Conservation (phyloP, 2,797 vertebrate species). For the Lophura swinhoii region DNA sequence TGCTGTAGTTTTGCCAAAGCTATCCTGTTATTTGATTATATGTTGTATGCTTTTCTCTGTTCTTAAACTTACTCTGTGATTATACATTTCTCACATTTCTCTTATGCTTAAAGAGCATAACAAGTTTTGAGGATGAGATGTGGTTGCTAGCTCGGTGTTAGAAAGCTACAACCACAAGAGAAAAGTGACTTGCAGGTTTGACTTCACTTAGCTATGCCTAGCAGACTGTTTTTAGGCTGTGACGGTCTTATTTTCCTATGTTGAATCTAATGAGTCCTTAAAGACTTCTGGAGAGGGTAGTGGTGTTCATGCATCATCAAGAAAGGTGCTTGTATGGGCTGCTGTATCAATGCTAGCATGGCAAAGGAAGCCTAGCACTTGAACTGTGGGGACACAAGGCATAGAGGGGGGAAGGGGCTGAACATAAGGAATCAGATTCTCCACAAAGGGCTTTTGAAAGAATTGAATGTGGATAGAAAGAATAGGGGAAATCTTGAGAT, state of each 20-base stretch:
- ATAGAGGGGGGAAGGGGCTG: not conserved
- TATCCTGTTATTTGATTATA: not conserved
- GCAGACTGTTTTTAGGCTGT: not conserved
- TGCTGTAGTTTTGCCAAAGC: not conserved
- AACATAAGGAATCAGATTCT: not conserved
- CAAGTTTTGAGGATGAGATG: not conserved
- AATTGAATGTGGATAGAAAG: not conserved
- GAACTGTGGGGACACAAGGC: not conserved
- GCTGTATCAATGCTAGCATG: not conserved
- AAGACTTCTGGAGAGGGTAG: not conserved
- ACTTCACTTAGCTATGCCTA: not conserved
- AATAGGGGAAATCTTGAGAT: not conserved
- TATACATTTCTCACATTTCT: not conserved
- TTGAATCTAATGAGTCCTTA: not conserved
- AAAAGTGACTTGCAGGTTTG: not conserved
- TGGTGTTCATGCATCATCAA: not conserved
- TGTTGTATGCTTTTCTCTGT: not conserved
- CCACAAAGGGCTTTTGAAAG: not conserved
- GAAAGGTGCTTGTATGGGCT: not conserved
- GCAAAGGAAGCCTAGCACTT: not conserved
- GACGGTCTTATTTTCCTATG: not conserved
- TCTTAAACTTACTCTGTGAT: not conserved
- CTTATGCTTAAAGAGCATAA: not conserved
- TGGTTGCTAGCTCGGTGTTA: not conserved
- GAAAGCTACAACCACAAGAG: not conserved